Evolutionary conservation across 2,113 vertebrate genomes (phyloP).

Genomic region (Macaca fascicularis): T2T-MFA8v1.1 NC_088377.1:183408001-183408500

Average conservation of each 20-base stretch:
- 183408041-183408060: background rate
- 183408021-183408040: background rate
- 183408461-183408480: background rate
- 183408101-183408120: background rate
- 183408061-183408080: background rate
- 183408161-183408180: background rate
- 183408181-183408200: background rate
- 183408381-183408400: background rate
- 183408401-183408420: background rate
- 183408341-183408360: background rate
- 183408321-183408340: background rate
- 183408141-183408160: background rate
- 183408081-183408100: background rate
- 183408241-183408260: background rate
- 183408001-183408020: background rate
- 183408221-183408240: background rate
- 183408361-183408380: background rate
- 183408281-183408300: background rate
- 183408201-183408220: background rate
- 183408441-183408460: background rate
- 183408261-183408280: background rate
- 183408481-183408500: background rate
- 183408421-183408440: background rate
- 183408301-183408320: background rate
- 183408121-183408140: background rate